A percentile compares a stretch with the other conserved stretches of the same genome.
phyloP scores from a whole-genome alignment of 2,888 invertebrate species.

The Mechanitis mazaeus region DNA sequence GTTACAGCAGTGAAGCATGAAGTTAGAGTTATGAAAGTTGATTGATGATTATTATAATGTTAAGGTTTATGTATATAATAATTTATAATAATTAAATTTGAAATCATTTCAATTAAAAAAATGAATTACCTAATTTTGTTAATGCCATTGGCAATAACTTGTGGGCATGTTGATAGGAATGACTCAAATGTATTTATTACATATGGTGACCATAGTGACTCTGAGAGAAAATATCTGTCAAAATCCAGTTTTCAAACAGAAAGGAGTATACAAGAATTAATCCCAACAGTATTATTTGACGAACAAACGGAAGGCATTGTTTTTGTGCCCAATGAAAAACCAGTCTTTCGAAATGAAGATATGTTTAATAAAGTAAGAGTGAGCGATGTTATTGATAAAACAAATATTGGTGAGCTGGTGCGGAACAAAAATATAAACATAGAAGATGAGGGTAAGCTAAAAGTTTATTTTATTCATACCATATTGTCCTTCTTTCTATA shows the following conservation, averaged over 20 bases:
- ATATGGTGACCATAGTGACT: conserved; percentile 39
- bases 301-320: conserved; percentile 37
- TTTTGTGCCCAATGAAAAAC: conserved; percentile 49
- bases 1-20: too few relatives aligned
- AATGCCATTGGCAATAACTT: not conserved
- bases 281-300: conserved; percentile 10
- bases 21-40: too few relatives aligned
- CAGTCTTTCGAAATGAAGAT: conserved; percentile 33
- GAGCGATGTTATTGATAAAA: not conserved
- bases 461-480: not conserved
- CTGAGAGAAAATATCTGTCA: conserved; percentile 8
- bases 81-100: not conserved
- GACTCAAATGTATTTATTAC: conserved; percentile 42
- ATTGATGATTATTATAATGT: too few relatives aligned
- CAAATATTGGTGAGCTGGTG: conserved; percentile 33
- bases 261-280: not conserved
- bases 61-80: too few relatives aligned
- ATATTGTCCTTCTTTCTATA: too few relatives aligned
- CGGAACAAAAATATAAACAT: conserved; percentile 15
- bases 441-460: conserved; percentile 33
- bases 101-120: not conserved
- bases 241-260: not conserved
- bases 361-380: conserved; percentile 15
- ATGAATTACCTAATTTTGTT: not conserved
- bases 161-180: conserved; percentile 29